phyloP scores from a whole-genome alignment of 2,888 invertebrate genomes.

The Epirrhoe alternata region DNA sequence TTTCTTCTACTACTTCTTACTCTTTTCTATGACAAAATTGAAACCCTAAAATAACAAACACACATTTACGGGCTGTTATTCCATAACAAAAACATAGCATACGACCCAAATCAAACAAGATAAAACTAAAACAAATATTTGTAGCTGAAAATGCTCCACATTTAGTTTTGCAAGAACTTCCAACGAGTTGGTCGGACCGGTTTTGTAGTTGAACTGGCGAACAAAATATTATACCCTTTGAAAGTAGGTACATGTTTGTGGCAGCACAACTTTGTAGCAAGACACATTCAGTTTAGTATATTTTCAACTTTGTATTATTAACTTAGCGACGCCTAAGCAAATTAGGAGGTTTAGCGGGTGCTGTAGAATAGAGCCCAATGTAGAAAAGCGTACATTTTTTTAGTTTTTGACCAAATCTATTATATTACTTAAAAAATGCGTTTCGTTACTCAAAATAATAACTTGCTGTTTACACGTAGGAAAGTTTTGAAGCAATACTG shows the following conservation, averaged over 20 bases:
- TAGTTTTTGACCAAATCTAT: too few relatives aligned
- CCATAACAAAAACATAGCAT: constrained; percentile 29
- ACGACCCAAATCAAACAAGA: constrained; percentile 39
- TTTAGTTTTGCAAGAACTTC: constrained; percentile 24
- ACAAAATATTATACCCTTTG: constrained; percentile 10
- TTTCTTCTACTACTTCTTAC: too few relatives aligned
- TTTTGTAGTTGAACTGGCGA: constrained; percentile 15
- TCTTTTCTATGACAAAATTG: not conserved
- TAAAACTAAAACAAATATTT: constrained; percentile 32
- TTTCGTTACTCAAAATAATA: too few relatives aligned
- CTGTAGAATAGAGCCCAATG: too few relatives aligned
- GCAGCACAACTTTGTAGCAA: constrained; percentile 3
- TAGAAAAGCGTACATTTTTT: too few relatives aligned
- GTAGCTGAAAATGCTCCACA: constrained; percentile 32
- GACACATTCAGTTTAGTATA: not conserved
- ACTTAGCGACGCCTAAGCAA: too few relatives aligned
- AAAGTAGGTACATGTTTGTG: not conserved
- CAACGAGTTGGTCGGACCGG: constrained; percentile 20
- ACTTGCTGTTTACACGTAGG: too few relatives aligned
- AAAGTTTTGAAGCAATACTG: too few relatives aligned
- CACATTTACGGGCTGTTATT: constrained; percentile 25
- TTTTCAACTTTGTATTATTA: too few relatives aligned
- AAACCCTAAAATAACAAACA: constrained; percentile 32
- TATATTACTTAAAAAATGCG: too few relatives aligned
- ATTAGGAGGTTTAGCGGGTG: too few relatives aligned